Base-by-base conservation (phyloP, 2,797 vertebrate species). In the Jordanella pulchra region DNA sequence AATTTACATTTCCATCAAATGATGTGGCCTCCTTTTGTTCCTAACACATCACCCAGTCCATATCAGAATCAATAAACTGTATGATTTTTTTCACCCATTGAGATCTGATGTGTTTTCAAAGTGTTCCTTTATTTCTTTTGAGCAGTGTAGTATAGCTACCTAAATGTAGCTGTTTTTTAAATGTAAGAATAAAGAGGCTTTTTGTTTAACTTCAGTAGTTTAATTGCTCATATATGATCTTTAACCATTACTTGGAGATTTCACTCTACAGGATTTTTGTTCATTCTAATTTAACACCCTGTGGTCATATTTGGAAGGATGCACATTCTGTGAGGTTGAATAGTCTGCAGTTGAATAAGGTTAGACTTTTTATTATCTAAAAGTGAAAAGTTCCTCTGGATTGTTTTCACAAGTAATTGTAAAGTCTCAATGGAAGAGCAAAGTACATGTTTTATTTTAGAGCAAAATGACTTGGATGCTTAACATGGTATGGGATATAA, bases 201-300 rank as follows among this genome's bases (percentile, higher is more conserved):
- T 73, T 44, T 15, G 64, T 81, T 30, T 39, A 54, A 61, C 81
- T 39, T 73, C 27, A n/a, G 42, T 32, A 56, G 54, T 45, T 73
- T 45, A 71, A 70, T 77, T 66, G 9, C 48, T 51, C 23, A 23
- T 51, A 9, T 51, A 21, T 50, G 50, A 51, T 51, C 10, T 7
- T 51, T 9, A n/a, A 51, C 50, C 21, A 80, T 88, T 81, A 67
- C 44, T 80, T 67, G 72, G 81, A 79, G 47, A 84, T 86, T 90
- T 90, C 86, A 86, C 83, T 88, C n/a, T 86, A 84, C 75, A 88
- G 83, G 71, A 83, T 85, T 81, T 84, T 88, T 89, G 86, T 88
- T 92, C 89, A 90, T 90, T 89, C 77, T 91, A 87, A 91, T 91
- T 78, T 86, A 80, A 78, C 72, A 56, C 84, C 89, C 90, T 28